These are phyloP conservation scores for Dasypolia templi DNA, from an alignment of 2,888 invertebrate species.

Conservation along the genomic window DNA sequence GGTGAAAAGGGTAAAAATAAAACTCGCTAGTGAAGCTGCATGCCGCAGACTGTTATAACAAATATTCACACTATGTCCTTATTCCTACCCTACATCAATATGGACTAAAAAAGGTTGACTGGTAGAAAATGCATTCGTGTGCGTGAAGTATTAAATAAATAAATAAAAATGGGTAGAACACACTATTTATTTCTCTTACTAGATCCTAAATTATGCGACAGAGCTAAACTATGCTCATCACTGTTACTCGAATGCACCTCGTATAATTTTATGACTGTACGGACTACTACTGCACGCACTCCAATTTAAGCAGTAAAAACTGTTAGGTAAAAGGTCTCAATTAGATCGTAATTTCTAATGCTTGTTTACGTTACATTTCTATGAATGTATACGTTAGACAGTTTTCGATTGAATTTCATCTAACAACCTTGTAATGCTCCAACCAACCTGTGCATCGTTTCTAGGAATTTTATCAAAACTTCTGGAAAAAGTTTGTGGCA, in stretches of 20 bases:
- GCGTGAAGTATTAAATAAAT: no score
- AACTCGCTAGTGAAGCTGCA: neutral
- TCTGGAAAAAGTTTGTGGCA: constrained; percentile 20
- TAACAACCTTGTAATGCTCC: constrained; percentile 1
- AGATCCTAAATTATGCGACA: constrained; percentile 49
- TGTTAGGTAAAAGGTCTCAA: neutral
- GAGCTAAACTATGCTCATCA: constrained; percentile 52
- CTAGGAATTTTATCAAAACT: constrained; percentile 54
- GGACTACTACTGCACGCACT: constrained; percentile 15
- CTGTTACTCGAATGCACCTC: constrained; percentile 56
- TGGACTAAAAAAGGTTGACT: no score
- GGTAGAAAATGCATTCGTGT: no score
- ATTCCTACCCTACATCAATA: constrained; percentile 18
- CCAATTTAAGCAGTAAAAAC: constrained; percentile 37
- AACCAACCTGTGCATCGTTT: constrained; percentile 37
- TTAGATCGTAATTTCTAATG: constrained; percentile 8
- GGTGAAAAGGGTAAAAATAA: neutral
- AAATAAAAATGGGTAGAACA: no score
- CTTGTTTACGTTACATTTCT: constrained; percentile 25
- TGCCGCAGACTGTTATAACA: neutral
- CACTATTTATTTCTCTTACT: constrained; percentile 50
- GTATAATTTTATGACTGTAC: constrained; percentile 56
- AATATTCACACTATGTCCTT: no score
- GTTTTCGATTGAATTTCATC: constrained; percentile 38
- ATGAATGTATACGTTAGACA: neutral